Evolutionary conservation across 2,797 vertebrate genomes (phyloP).

Genomic region (Amazonetta brasiliensis): DNA sequence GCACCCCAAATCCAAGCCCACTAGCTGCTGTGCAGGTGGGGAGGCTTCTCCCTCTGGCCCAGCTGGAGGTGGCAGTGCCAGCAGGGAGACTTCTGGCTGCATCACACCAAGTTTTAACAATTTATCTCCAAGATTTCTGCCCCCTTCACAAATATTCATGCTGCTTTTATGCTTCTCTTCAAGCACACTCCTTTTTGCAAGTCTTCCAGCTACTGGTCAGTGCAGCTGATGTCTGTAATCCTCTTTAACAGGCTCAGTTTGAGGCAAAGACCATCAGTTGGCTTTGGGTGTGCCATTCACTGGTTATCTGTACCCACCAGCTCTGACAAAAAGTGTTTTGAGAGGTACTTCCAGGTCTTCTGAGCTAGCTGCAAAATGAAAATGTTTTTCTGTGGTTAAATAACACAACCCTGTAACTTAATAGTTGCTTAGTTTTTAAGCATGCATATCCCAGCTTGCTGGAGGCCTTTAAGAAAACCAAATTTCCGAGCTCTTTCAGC

Average conservation of each 20-base stretch:
- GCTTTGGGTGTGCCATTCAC: background rate
- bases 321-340: background rate
- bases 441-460: background rate
- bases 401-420: background rate
- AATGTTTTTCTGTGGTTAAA: background rate
- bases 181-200: background rate
- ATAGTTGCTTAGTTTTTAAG: background rate
- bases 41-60: background rate
- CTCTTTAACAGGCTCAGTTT: background rate
- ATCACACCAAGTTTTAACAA: background rate
- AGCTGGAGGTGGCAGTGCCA: background rate
- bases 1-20: too few species aligned
- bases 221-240: background rate
- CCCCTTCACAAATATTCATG: background rate
- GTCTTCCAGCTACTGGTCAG: background rate
- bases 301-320: too few species aligned
- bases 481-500: background rate
- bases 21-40: background rate
- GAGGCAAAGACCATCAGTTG: background rate
- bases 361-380: background rate
- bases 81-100: background rate
- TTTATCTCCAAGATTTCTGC: background rate
- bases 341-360: background rate
- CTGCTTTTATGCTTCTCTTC: background rate
- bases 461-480: background rate